Evolutionary conservation across 2,888 invertebrate species (phyloP).

Genomic region (Ethmia dodecea): DNA sequence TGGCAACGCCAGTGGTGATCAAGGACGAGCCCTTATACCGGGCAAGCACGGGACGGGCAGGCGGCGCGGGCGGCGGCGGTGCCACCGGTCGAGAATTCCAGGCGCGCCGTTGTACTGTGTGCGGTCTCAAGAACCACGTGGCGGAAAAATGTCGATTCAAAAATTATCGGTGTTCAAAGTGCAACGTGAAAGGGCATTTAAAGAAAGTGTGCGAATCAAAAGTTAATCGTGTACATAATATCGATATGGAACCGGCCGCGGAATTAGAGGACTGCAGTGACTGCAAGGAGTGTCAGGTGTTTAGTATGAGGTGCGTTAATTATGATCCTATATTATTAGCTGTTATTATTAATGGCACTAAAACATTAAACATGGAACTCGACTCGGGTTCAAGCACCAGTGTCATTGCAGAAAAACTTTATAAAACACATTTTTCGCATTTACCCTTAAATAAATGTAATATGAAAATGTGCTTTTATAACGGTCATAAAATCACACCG

Average conservation of each 20-base stretch:
- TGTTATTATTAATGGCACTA: slow-evolving; percentile 8
- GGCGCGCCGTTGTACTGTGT: slow-evolving; percentile 2
- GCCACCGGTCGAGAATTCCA: background rate
- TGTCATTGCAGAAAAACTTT: slow-evolving; percentile 17
- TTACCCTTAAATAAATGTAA: slow-evolving; percentile 6
- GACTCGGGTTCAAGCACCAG: slow-evolving; percentile 17
- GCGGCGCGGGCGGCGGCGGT: background rate
- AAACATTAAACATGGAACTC: slow-evolving; percentile 15
- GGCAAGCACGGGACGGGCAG: background rate
- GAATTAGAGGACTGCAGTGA: background rate
- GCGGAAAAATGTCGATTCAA: slow-evolving; percentile 11
- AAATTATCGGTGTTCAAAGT: slow-evolving; percentile 14
- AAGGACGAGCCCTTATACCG: background rate
- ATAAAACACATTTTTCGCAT: slow-evolving; percentile 8
- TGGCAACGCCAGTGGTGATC: background rate
- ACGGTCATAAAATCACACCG: slow-evolving; percentile 21
- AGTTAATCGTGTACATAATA: slow-evolving; percentile 1
- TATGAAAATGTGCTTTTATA: too few species aligned
- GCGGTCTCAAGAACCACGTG: too few species aligned
- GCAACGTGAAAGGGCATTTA: too few species aligned
- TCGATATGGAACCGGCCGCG: background rate
- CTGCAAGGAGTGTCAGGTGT: slow-evolving; percentile 17
- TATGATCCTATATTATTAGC: slow-evolving; percentile 11
- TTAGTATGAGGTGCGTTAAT: slow-evolving; percentile 19
- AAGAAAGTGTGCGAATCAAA: slow-evolving; percentile 8